These are phyloP conservation scores for Drosophila nannoptera DNA, from an alignment of 1,140 invertebrate genomes.

Conservation along the genomic window DNA sequence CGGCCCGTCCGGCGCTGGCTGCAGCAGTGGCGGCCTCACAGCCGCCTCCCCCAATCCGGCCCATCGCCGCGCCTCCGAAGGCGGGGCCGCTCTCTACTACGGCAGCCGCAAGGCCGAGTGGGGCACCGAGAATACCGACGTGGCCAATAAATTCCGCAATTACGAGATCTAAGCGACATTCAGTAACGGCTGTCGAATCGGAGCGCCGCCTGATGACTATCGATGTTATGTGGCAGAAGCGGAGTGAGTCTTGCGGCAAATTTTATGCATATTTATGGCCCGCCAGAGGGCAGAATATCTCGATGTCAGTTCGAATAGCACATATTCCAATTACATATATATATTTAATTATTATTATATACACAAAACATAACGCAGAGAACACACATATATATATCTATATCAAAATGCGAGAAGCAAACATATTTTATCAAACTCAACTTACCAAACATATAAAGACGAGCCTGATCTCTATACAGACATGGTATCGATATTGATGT, in stretches of 20 bases:
- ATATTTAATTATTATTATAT: constrained; percentile 9
- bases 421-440: constrained; percentile 33
- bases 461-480: constrained; percentile 27
- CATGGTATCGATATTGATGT: constrained; percentile 52
- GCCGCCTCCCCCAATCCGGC: constrained; percentile 82
- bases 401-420: constrained; percentile 26
- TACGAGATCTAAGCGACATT: constrained; percentile 90
- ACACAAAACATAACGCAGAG: background rate
- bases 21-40: constrained; percentile 81
- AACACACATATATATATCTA: constrained; percentile 17
- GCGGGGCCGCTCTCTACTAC: constrained; percentile 88
- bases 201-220: constrained; percentile 2
- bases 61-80: constrained; percentile 88
- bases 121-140: constrained; percentile 86
- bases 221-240: constrained; percentile 16
- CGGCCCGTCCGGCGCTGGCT: constrained; percentile 73
- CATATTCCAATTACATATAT: constrained; percentile 39
- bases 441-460: constrained; percentile 8
- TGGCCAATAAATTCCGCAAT: constrained; percentile 94
- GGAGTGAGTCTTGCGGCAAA: constrained; percentile 15
- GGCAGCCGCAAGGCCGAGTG: constrained; percentile 83
- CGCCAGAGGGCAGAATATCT: constrained; percentile 31
- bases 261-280: constrained; percentile 39
- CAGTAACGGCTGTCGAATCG: background rate
- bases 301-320: constrained; percentile 37